Base-by-base conservation (phyloP, 2,797 vertebrate genomes). In the Sylvilagus floridanus region DNA sequence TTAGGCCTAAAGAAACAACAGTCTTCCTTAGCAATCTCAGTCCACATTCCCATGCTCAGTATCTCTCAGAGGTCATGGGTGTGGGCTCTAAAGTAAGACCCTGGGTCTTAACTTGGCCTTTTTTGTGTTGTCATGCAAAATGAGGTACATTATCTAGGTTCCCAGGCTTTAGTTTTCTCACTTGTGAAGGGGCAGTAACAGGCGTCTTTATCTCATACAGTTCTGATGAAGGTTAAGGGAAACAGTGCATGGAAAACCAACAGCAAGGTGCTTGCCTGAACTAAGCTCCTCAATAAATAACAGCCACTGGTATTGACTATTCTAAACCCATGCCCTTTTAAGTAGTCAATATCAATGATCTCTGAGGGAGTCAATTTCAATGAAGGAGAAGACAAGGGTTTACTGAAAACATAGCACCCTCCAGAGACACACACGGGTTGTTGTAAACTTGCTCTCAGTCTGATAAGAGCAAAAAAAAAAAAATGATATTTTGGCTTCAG, bases 151-250 rank as follows among this genome's bases (percentile, higher is more conserved):
- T 69, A 69, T n/a, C 85, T 63, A 42, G 30, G 54, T 78, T 79
- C 77, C 1, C 19, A 65, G 60, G 57, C 26, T 66, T 47, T 66
- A 52, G 54, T 91, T 95, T 81, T 87, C 24, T 91, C 69, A 86
- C 65, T 24, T 96, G 73, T 75, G 85, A 94, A 95, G 81, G 7
- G 57, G 28, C 54, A 88, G 32, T 88, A 62, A 81, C 57, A 79
- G 47, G 76, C 75, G 30, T 81, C n/a, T 73, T 90, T 63, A 92
- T 65, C 47, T 85, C 57, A 84, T 52, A 42, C 77, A 86, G n/a
- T 4, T 88, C 12, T 90, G 14, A 91, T 50, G n/a, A 93, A 75
- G 7, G 79, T 92, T 19, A 92, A 86, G 94, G 42, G 42, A 84
- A 82, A 91, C 0, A 11, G 26, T 35, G 4, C 22, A 60, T 66